Conservation (phyloP, 2,888 invertebrate genomes). For the Aphidoletes aphidimyza region DNA sequence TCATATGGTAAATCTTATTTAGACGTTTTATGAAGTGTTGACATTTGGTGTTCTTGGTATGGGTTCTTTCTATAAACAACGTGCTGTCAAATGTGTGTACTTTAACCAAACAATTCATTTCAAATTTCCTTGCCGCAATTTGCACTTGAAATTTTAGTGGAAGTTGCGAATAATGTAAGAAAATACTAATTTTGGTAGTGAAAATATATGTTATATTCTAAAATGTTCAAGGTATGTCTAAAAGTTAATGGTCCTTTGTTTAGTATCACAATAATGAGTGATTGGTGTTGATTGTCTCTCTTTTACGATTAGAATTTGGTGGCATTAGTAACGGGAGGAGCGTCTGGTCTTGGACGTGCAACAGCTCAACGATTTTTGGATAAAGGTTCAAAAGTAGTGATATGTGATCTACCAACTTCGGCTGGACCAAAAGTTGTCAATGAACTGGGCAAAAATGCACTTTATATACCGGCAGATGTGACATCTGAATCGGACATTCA, state of each 20-base stretch:
- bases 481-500: constrained; percentile 84
- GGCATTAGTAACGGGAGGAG: constrained; percentile 94
- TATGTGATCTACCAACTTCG: constrained; percentile 88
- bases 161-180: no score
- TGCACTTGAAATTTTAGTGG: no score
- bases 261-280: no score
- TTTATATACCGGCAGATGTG: constrained; percentile 88
- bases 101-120: background rate
- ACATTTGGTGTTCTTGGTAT: no score
- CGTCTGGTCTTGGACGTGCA: constrained; percentile 93
- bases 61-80: no score
- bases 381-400: constrained; percentile 86
- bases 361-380: constrained; percentile 86
- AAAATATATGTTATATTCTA: background rate
- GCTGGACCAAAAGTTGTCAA: constrained; percentile 83
- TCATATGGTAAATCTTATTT: no score
- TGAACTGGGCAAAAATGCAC: constrained; percentile 75
- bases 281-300: background rate
- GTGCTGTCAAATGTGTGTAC: background rate
- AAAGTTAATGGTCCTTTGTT: no score
- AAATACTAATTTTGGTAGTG: no score
- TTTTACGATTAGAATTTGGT: constrained; percentile 79
- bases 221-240: background rate
- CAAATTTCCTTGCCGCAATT: background rate
- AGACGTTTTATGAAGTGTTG: no score